Percentiles rank a stretch among this genome's conserved stretches.
phyloP scores from a whole-genome alignment of 2,888 invertebrate species.

The Agriopis leucophaearia region DNA sequence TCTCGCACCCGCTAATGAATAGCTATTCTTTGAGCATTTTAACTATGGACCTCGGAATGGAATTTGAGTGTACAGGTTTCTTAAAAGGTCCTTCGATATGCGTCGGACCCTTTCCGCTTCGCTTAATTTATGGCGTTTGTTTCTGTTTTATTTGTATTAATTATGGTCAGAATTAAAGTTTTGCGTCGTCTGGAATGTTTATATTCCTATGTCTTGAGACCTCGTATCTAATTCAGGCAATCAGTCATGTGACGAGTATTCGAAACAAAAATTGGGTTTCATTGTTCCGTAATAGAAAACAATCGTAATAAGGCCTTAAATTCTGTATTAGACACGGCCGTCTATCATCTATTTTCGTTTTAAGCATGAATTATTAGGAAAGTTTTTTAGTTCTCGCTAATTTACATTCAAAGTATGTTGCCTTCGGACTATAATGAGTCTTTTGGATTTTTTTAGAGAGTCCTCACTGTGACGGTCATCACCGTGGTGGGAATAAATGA shows the following conservation, averaged over 20 bases:
- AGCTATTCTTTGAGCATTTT: conserved; percentile 86
- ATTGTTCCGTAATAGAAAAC: conserved; percentile 73
- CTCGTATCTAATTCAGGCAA: conserved; percentile 62
- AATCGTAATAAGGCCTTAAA: conserved; percentile 73
- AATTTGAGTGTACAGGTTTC: conserved; percentile 84
- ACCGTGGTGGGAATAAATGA: conserved; percentile 76
- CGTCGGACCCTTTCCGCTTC: conserved; percentile 82
- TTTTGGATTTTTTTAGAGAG: conserved; percentile 64
- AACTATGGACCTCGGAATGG: conserved; percentile 85
- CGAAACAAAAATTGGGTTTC: conserved; percentile 60
- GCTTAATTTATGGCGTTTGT: conserved; percentile 80
- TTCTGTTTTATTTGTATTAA: conserved; percentile 81
- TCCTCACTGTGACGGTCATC: conserved; percentile 61
- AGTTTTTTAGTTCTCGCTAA: conserved; percentile 66
- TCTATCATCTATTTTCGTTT: conserved; percentile 65
- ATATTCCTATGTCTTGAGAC: conserved; percentile 44
- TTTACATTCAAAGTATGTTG: conserved; percentile 77
- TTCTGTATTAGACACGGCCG: conserved; percentile 71
- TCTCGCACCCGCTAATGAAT: conserved; percentile 86
- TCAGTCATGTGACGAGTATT: conserved; percentile 56
- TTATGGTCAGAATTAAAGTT: conserved; percentile 75
- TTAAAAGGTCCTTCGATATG: conserved; percentile 84
- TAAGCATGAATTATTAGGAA: conserved; percentile 49
- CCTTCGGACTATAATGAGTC: conserved; percentile 63
- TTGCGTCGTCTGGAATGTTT: conserved; percentile 63